Percentiles rank a stretch among this genome's conserved stretches.
Conservation (phyloP, 2,888 invertebrate genomes). For the Philaethria dido region DNA sequence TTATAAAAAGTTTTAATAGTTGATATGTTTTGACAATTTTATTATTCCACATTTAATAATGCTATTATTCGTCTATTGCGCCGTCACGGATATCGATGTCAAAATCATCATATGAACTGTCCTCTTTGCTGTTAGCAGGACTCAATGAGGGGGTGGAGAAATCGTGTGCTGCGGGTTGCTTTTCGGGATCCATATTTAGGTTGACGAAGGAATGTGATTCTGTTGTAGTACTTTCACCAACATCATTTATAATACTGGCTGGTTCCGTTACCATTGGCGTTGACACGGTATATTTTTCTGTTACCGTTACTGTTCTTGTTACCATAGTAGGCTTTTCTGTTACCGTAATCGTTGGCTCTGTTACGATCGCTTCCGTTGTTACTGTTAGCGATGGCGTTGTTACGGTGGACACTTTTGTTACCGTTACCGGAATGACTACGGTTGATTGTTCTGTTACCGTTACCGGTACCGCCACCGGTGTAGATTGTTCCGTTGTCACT, state of each 20-base stretch:
- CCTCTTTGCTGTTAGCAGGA: background rate
- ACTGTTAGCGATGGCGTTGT: background rate
- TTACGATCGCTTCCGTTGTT: background rate
- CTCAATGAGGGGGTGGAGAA: background rate
- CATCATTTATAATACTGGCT: background rate
- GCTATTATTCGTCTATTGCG: background rate
- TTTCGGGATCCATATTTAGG: background rate
- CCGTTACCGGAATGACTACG: background rate
- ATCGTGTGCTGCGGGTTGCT: background rate
- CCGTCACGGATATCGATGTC: conserved; percentile 20
- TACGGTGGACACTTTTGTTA: background rate
- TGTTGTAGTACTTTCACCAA: background rate
- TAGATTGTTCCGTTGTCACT: background rate
- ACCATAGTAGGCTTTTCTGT: background rate
- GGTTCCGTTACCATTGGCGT: background rate
- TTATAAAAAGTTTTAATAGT: background rate
- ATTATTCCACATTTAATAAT: background rate
- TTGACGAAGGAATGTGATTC: background rate
- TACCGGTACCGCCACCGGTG: background rate
- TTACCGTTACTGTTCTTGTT: background rate
- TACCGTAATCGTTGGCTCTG: background rate
- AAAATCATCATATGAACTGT: conserved; percentile 7
- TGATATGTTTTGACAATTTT: background rate
- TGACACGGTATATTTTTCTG: background rate
- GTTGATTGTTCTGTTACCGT: background rate